Base-by-base conservation (phyloP, 2,888 invertebrate species). In the Caenorhabditis sp. region DNA sequence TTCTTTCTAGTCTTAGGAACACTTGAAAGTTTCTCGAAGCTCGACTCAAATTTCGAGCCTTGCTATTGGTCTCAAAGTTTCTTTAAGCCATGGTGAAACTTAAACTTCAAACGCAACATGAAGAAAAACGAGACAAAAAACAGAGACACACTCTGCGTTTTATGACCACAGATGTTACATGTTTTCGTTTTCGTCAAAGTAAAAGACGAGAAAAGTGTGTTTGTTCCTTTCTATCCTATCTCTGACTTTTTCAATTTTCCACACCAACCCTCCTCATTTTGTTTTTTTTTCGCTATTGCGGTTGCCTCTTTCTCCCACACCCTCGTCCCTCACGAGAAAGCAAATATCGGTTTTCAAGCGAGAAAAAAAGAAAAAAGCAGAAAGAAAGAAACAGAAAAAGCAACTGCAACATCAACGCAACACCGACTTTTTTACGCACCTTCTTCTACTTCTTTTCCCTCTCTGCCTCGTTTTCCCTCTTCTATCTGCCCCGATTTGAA, bases 311-410 rank as follows among this genome's bases (percentile, higher is more conserved):
- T 47, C 47, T 47, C 47, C n/a, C 47, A 47, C 47, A 2, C 47
- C 20, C 47, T 20, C 47, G 18, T 47, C 47, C 40, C 47, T 47
- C 47, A 47, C 47, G 47, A 47, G 47, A 80, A 72, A 60, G 80
- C 74, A 80, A 80, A 80, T 80, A 80, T 80, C 80, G 74, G 80
- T 80, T 80, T 79, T 67, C 71, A 71, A 55, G 76, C 61, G 28
- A 70, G 53, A 26, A 37, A 53, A 26, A 40, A 5, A n/a, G 35
- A 53, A 61, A 61, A 61, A 50, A 72, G 24, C 22, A 32, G 32
- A 32, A 32, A 6, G 4, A 9, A 4, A 32, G 4, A 32, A 32
- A n/a, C n/a, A n/a, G n/a, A n/a, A 32, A 32, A 32, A 32, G 32
- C 32, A 32, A 32, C 32, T 32, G 32, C 32, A 32, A 32, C 32